Evolutionary conservation across 2,888 invertebrate genomes (phyloP).

Genomic region (Aplocera efformata): DNA sequence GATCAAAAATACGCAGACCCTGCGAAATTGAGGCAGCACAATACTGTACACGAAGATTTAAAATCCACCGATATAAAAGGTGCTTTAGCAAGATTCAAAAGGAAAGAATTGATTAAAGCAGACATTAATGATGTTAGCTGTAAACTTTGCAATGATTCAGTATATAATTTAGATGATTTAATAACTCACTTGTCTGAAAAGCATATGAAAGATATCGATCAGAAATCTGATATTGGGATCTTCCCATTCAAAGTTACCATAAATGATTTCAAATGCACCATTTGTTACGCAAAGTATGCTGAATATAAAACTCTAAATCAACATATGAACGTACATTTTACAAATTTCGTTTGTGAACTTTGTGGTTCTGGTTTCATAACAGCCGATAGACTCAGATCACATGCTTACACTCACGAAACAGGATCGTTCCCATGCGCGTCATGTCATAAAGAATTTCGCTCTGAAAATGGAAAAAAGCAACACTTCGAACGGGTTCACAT

Average conservation of each 20-base stretch:
- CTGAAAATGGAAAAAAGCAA: slow-evolving; percentile 63
- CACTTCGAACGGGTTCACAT: slow-evolving; percentile 73
- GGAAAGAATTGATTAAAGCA: slow-evolving; percentile 6
- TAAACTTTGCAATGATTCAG: slow-evolving; percentile 6
- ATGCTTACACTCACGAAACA: slow-evolving; percentile 3
- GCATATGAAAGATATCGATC: slow-evolving; percentile 7
- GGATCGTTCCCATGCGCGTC: slow-evolving; percentile 64
- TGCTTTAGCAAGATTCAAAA: not conserved
- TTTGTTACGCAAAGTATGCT: slow-evolving; percentile 8
- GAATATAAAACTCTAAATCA: slow-evolving; percentile 24
- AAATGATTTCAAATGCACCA: slow-evolving; percentile 7
- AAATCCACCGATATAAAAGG: not conserved
- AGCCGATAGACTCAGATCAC: slow-evolving; percentile 17
- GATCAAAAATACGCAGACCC: slow-evolving; percentile 33
- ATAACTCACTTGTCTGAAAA: slow-evolving; percentile 10
- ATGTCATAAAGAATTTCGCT: slow-evolving; percentile 75
- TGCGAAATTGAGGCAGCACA: slow-evolving; percentile 4
- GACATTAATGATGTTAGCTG: slow-evolving; percentile 17
- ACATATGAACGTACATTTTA: slow-evolving; percentile 51
- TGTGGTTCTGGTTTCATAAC: slow-evolving; percentile 31
- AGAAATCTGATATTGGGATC: slow-evolving; percentile 3
- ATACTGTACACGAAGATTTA: not conserved
- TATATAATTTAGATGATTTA: slow-evolving; percentile 3
- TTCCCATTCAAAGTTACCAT: slow-evolving; percentile 13
- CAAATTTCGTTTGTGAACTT: slow-evolving; percentile 46